Evolutionary conservation across 2,797 vertebrate genomes (phyloP), one percentile per base, ranked within the genome.

Genomic region (Steatocranus sp.): DNA sequence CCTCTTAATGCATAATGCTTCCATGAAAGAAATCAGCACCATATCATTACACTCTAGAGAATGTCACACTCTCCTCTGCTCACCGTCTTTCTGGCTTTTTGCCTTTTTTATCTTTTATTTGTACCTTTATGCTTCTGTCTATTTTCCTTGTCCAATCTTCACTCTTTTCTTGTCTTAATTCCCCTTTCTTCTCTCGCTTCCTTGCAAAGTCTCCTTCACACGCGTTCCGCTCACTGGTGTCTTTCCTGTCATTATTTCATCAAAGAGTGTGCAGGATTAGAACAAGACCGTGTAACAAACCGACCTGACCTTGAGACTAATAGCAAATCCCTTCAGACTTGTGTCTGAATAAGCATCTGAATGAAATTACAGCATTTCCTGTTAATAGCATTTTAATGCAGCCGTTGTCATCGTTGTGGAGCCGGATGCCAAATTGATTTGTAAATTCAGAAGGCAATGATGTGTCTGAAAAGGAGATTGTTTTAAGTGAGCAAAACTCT

Each of bases 1-100:
- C 87, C 80, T 88, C 87, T 92, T 90, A 90, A 92, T 90, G 89
- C 78, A 68, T 75, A 91, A 88, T 87, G 90, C 63, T 85, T 85
- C 84, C 78, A 78, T 90, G 88, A 89, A 90, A 89, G 88, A 89
- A 92, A 93, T 93, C 91, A 92, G 89, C 91, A 87, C 82, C 88
- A 87, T 90, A 93, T 92, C 88, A 92, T 93, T 91, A 91, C 82
- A 85, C 89, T 84, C 84, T 11, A 11, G 83, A 92, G 88, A 78
- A 88, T 36, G 73, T 51, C 17, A 6, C n/a, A 0, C 46, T 76
- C 73, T 83, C 75, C 58, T 27, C 32, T 38, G 20, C 54, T 82
- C 32, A 5, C 56, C 27, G 8, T 76, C 76, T 79, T 83, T 77
- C 58, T 43, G 43, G 3, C 4, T 83, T 82, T 82, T 58, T 68